Base-by-base conservation (phyloP, 1,140 invertebrate genomes). In the Plodia interpunctella region DNA sequence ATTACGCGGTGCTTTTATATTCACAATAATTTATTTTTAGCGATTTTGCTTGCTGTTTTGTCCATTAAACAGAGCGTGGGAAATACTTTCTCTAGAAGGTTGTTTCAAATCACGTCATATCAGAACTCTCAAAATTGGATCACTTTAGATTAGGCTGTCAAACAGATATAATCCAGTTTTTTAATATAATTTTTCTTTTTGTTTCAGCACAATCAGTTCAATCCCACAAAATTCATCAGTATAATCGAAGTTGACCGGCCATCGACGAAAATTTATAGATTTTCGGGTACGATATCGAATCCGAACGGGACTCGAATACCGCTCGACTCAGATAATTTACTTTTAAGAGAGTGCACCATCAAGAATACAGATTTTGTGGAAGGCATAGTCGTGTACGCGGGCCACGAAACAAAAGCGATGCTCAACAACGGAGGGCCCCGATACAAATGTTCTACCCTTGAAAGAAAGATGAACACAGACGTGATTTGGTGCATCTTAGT, bases 331-430 rank as follows among this genome's bases (percentile, higher is more conserved):
- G 97, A 98, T 70, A 98, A 99, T 92, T 92, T 99, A 63, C 90
- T 99, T 60, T 91, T 99, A 35, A 91, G 98, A 76, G 98, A 98
- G 76, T 99, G 98, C 90, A 92, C 97, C 63, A 91, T 99, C 44
- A 98, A 98, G 87, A 99, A 99, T 83, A 92, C 92, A 20, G 91
- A 92, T 65, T 99, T 94, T 85, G 93, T 99, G 38, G 98, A 99
- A 84, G 98, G 98, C 59, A 95, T 99, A 72, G 97, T 99, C 38
- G 95, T 99, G 25, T 99, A 99, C 92, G 97, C 98, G 61, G 96
- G 98, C 67, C 97, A 98, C 87, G 98, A 99, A 91, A 98, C 98
- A 0, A 99, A 99, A 91, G 97, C 98, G 0, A 98, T 99, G 96
- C 92, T 99, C 17, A 99, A 99, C 87, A 99, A 99, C 87, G 96